phyloP scores from a whole-genome alignment of 2,888 invertebrate genomes.

The Campoplex capitator region DNA sequence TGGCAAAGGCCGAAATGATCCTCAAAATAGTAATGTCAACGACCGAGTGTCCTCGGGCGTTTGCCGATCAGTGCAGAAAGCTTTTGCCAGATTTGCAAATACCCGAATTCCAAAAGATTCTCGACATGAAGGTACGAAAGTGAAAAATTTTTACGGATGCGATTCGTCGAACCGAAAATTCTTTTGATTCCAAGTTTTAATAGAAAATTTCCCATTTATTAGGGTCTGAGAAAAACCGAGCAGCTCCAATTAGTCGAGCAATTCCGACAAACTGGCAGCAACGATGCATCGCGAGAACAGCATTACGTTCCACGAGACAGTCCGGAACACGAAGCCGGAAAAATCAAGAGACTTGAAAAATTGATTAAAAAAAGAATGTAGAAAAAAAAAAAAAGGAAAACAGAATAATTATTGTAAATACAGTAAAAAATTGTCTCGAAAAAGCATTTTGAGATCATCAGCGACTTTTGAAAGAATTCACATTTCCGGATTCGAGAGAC shows the following conservation, averaged over 20 bases:
- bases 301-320: constrained; percentile 77
- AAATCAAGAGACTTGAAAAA: constrained; percentile 86
- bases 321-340: constrained; percentile 85
- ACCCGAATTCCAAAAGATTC: constrained; percentile 96
- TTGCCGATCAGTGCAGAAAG: constrained; percentile 95
- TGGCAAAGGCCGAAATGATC: constrained; percentile 99
- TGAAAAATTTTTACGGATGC: not conserved
- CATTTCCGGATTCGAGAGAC: no score
- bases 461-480: no score
- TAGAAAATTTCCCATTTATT: not conserved
- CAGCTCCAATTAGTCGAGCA: constrained; percentile 87
- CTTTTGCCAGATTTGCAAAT: constrained; percentile 95
- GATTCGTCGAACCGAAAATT: not conserved
- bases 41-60: constrained; percentile 91
- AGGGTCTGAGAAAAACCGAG: constrained; percentile 84
- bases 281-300: constrained; percentile 70
- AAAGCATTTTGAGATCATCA: no score
- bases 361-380: constrained; percentile 86
- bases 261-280: constrained; percentile 84
- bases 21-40: constrained; percentile 99
- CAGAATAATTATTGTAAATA: constrained; percentile 31
- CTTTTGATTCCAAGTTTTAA: not conserved
- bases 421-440: constrained; percentile 3
- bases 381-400: constrained; percentile 46
- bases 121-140: constrained; percentile 94